phyloP scores from a whole-genome alignment of 2,888 invertebrate genomes.

The Acrocyrtus sp. region DNA sequence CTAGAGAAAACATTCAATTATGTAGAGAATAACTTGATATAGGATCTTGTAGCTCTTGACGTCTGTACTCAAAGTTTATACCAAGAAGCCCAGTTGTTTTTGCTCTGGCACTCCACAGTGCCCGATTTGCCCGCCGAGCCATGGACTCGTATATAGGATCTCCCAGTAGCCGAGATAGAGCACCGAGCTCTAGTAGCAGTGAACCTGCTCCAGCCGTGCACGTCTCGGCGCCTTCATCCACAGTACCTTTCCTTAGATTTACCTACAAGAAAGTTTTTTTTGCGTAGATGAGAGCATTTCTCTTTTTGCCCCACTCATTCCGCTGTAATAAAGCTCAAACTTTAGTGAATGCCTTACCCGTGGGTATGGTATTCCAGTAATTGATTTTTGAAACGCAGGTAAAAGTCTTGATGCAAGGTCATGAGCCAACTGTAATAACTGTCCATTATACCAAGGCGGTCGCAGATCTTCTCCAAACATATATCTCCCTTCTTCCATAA shows the following conservation, averaged over 20 bases:
- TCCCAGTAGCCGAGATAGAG: constrained; percentile 71
- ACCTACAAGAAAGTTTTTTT: no score
- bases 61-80: constrained; percentile 63
- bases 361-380: constrained; percentile 72
- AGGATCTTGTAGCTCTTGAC: neutral
- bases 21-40: no score
- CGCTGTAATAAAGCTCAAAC: no score
- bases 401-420: constrained; percentile 72
- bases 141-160: constrained; percentile 73
- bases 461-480: constrained; percentile 69
- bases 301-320: no score
- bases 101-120: constrained; percentile 70
- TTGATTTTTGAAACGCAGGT: constrained; percentile 72
- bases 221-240: constrained; percentile 70
- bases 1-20: constrained; percentile 64
- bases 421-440: constrained; percentile 72
- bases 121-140: constrained; percentile 70
- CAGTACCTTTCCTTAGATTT: constrained; percentile 70
- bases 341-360: constrained; percentile 66
- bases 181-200: constrained; percentile 72
- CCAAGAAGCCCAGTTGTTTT: constrained; percentile 72
- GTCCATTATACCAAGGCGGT: constrained; percentile 69
- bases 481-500: constrained; percentile 70
- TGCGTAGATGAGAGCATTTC: no score
- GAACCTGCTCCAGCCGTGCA: constrained; percentile 75